A percentile compares a stretch with the other conserved stretches of the same genome.
Conservation (phyloP, 2,797 vertebrate genomes). For the Gephyroberyx darwinii region DNA sequence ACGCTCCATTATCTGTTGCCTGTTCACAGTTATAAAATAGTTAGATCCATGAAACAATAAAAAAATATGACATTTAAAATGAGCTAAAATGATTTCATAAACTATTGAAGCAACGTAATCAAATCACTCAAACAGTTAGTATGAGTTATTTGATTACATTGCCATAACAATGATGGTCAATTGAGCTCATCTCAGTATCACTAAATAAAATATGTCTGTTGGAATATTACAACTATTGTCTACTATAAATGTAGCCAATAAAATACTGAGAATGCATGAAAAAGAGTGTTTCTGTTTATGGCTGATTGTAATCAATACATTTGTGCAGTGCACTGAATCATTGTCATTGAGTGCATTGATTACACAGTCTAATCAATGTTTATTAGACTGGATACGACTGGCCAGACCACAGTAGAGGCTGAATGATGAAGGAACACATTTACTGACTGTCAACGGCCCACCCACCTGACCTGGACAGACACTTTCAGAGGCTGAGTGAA, state of each 20-base stretch:
- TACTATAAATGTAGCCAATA: slow-evolving; percentile 59
- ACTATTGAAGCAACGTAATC: no score
- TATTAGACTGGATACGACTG: slow-evolving; percentile 65
- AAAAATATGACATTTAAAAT: no score
- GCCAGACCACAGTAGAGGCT: slow-evolving; percentile 65
- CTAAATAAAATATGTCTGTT: slow-evolving; percentile 64
- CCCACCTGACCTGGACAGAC: slow-evolving; percentile 41
- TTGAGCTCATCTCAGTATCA: slow-evolving; percentile 62
- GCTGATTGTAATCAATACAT: slow-evolving; percentile 75
- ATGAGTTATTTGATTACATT: no score
- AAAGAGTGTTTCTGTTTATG: slow-evolving; percentile 55
- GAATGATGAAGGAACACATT: slow-evolving; percentile 75
- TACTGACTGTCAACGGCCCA: slow-evolving; percentile 61
- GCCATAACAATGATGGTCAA: slow-evolving; percentile 42
- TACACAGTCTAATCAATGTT: slow-evolving; percentile 78
- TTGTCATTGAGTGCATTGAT: slow-evolving; percentile 82
- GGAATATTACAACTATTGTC: slow-evolving; percentile 60
- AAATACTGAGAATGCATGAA: slow-evolving; percentile 68
- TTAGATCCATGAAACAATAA: no score
- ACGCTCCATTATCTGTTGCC: neutral
- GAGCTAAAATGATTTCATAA: no score
- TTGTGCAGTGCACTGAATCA: slow-evolving; percentile 79
- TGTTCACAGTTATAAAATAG: neutral
- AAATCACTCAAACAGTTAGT: no score
- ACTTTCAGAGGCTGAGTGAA: slow-evolving; percentile 24